These are phyloP conservation scores for Ormia ochracea DNA, from an alignment of 2,888 invertebrate species.

Conservation along the genomic window DNA sequence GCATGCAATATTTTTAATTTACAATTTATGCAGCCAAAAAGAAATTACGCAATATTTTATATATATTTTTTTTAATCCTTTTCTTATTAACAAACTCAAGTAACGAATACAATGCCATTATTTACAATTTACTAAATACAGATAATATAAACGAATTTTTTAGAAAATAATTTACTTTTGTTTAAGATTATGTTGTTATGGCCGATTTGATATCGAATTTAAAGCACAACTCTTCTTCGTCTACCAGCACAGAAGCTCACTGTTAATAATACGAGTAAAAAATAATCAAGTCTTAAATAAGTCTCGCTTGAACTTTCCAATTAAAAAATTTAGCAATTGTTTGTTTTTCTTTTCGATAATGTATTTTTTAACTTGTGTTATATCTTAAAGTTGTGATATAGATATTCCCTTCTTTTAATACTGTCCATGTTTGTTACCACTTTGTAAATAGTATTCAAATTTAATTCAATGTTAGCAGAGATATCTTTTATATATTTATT, in stretches of 20 bases:
- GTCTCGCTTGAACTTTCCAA: conserved; percentile 9
- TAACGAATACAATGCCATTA: conserved; percentile 39
- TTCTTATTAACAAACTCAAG: conserved; percentile 30
- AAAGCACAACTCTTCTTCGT: conserved; percentile 46
- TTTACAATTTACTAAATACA: conserved; percentile 12
- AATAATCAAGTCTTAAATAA: neutral
- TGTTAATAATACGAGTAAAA: conserved; percentile 6
- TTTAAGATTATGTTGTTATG: conserved; percentile 56
- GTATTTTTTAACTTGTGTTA: conserved; percentile 10
- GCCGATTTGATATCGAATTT: conserved; percentile 36
- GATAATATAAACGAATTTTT: conserved; percentile 13
- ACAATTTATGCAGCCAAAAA: conserved; percentile 36
- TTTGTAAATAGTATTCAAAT: conserved; percentile 39
- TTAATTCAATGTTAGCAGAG: conserved; percentile 5
- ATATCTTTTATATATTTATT: neutral
- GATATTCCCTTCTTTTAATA: conserved; percentile 6
- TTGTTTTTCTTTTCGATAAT: neutral
- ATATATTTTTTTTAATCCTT: neutral
- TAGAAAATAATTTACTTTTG: conserved; percentile 25
- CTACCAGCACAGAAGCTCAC: conserved; percentile 23
- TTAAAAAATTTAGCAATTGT: neutral
- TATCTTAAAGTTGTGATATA: conserved; percentile 50
- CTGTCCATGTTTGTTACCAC: conserved; percentile 11
- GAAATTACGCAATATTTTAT: conserved; percentile 38
- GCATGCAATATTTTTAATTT: conserved; percentile 42